Evolutionary conservation across 2,113 vertebrate genomes (phyloP), one percentile per base, ranked within the genome.

Genomic region (Hylia prasina): DNA sequence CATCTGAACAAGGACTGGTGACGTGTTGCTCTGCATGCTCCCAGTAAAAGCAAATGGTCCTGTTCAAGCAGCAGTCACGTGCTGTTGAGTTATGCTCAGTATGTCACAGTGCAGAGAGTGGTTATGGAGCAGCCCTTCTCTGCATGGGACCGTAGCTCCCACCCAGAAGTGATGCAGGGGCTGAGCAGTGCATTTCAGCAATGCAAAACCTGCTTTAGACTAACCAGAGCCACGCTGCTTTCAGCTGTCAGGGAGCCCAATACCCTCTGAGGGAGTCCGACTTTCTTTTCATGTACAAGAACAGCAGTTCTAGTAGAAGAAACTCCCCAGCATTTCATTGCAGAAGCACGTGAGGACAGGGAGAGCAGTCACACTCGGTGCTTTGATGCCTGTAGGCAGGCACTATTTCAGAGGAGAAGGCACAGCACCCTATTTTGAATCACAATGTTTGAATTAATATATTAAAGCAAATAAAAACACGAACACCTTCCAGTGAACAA

Each of bases 11-110:
- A 60, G 72, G 48, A 21, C 40, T 6, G 17, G 28, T 13, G 48
- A 12, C 0, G 0, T 2, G 27, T 2, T 31, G 19, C 58, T 65
- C 24, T n/a, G 50, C 31, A 3, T 1, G 7, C 54, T 31, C 13
- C 24, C 20, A 31, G 10, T 7, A 10, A 37, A 37, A 35, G 15
- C 28, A 3, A 14, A 39, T 4, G 7, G 31, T 17, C 42, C 39
- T n/a, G 18, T 9, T 37, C n/a, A 33, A 18, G 7, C 76, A 33
- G 70, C 79, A 51, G 30, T 0, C 8, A 14, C 61, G 24, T 0
- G 2, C 63, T 44, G 23, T 5, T 19, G 35, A 27, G 7, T 57
- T 53, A 4, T 2, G 33, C 42, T 14, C 18, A 4, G 19, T 13
- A 7, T 1, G 25, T 10, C 31, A 7, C 13, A 5, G 12, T 15